These are phyloP conservation scores for Bathybates hornii DNA, from an alignment of 2,113 vertebrate species.

Conservation along the genomic window DNA sequence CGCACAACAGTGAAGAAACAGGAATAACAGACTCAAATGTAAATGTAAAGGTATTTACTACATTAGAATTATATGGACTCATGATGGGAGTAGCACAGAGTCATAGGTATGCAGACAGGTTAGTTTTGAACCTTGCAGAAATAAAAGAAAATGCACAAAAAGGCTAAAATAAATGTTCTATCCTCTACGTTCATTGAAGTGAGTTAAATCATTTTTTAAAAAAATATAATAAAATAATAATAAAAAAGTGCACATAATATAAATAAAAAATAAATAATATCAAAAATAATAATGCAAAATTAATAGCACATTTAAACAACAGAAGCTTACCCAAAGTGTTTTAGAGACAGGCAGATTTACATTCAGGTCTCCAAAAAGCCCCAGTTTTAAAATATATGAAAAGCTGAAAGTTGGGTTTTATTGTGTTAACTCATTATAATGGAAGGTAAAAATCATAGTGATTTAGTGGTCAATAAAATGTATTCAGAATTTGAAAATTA, in stretches of 20 bases:
- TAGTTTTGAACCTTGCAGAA: not conserved
- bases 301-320: not conserved
- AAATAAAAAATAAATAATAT: not conserved
- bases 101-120: not conserved
- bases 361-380: not conserved
- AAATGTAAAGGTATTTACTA: not conserved
- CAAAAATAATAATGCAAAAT: not conserved
- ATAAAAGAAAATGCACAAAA: not conserved
- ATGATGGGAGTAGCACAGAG: not conserved
- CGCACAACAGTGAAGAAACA: not conserved
- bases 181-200: not conserved
- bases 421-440: not conserved
- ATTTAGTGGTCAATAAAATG: not conserved
- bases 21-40: not conserved
- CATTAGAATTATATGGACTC: not conserved
- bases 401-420: not conserved
- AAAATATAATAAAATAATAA: not conserved
- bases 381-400: not conserved
- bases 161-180: not conserved
- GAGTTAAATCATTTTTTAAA: not conserved
- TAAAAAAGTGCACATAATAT: not conserved
- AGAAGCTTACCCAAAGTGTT: not conserved
- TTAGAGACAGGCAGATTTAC: not conserved
- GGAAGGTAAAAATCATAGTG: not conserved
- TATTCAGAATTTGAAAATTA: not conserved